These are phyloP conservation scores for Palythoa caribaeorum DNA, from an alignment of 92 coral and sea anemone genomes.

Conservation along the genomic window DNA sequence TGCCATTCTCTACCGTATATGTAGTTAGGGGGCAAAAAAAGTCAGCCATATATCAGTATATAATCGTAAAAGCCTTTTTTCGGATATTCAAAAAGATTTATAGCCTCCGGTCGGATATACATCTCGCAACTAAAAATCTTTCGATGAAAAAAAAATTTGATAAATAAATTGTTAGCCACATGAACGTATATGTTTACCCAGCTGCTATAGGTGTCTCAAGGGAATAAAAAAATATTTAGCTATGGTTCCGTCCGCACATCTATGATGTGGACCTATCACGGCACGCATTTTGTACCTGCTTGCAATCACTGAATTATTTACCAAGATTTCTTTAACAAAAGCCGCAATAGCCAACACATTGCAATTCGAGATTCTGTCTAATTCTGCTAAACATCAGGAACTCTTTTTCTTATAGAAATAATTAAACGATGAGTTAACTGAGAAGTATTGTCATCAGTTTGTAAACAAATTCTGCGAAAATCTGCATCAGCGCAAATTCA, in stretches of 20 bases:
- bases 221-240: neutral
- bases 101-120: neutral
- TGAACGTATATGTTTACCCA: neutral
- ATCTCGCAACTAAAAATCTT: neutral
- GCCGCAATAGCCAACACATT: slow-evolving; percentile 23
- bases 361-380: slow-evolving; percentile 12
- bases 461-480: slow-evolving; percentile 21
- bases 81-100: neutral
- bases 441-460: neutral
- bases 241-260: neutral
- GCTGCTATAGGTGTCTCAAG: neutral
- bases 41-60: neutral
- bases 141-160: neutral
- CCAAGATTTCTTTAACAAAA: slow-evolving; percentile 46
- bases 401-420: neutral
- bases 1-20: neutral
- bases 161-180: neutral
- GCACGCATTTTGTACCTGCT: slow-evolving; percentile 28
- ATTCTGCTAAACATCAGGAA: neutral
- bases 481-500: neutral
- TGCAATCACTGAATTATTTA: slow-evolving; percentile 45
- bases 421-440: neutral
- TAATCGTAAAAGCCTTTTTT: no score
- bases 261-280: neutral
- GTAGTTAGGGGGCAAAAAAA: neutral